phyloP scores from a whole-genome alignment of 2,888 invertebrate species.

The Plebejus melissa region DNA sequence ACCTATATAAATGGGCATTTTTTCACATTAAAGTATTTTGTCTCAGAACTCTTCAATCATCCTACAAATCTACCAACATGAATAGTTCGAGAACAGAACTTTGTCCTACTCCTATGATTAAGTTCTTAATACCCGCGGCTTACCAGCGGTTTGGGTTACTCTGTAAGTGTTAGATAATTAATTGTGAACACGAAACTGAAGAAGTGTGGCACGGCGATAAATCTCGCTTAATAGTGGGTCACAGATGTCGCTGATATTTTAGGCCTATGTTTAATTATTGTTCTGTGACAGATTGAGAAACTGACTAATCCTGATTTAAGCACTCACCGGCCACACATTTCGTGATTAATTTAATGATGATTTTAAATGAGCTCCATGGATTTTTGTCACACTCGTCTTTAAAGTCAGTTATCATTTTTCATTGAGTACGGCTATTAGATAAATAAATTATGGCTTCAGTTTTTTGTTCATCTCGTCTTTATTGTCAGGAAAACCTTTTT shows the following conservation, averaged over 20 bases:
- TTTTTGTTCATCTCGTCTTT: no score
- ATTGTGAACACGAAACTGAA: conserved; percentile 38
- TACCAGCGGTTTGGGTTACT: not conserved
- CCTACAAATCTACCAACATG: not conserved
- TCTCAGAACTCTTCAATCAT: no score
- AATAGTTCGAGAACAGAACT: not conserved
- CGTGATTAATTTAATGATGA: not conserved
- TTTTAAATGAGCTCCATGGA: not conserved
- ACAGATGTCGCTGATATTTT: conserved; percentile 70
- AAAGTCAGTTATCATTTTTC: no score
- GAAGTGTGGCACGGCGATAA: conserved; percentile 52
- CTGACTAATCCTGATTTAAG: conserved; percentile 28
- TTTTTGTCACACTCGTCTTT: no score
- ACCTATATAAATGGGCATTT: no score
- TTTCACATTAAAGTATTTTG: no score
- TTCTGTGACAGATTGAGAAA: conserved; percentile 44
- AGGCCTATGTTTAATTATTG: conserved; percentile 56
- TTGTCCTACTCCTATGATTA: not conserved
- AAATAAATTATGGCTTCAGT: no score
- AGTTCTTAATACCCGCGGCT: not conserved
- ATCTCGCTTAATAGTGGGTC: conserved; percentile 62
- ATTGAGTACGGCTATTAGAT: no score
- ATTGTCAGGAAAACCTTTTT: no score
- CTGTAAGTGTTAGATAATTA: conserved; percentile 34
- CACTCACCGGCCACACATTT: not conserved